Percentiles rank a stretch among this genome's conserved stretches.
phyloP scores from a whole-genome alignment of 2,113 vertebrate genomes.

The Tragelaphus imberbis region DNA sequence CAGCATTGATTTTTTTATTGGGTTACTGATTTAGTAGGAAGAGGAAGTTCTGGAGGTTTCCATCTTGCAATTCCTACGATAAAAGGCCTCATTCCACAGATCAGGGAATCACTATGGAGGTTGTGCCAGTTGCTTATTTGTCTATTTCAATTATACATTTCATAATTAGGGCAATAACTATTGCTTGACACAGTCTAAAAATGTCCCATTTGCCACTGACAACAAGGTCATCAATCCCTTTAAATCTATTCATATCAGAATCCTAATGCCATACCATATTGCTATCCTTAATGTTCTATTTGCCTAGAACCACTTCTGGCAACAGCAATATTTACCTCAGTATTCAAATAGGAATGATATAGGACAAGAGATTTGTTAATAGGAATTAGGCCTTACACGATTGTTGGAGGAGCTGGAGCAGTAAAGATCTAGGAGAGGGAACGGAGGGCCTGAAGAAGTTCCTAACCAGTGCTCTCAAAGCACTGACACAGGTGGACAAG shows the following conservation, averaged over 20 bases:
- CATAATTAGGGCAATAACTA: background rate
- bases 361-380: background rate
- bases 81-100: background rate
- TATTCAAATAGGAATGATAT: background rate
- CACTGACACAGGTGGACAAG: background rate
- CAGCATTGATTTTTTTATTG: background rate
- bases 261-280: background rate
- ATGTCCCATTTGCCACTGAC: background rate
- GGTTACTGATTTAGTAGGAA: background rate
- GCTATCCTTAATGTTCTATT: background rate
- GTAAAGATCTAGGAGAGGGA: background rate
- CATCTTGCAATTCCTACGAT: background rate
- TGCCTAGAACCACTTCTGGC: background rate
- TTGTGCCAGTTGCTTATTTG: background rate
- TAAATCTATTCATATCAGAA: background rate
- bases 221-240: background rate
- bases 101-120: background rate
- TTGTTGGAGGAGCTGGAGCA: background rate
- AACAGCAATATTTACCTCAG: background rate
- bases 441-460: background rate
- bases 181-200: background rate
- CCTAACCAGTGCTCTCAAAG: background rate
- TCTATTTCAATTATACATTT: background rate
- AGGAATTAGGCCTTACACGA: background rate
- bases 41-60: background rate